These are phyloP conservation scores for Toxotes lorentzi DNA, from an alignment of 2,797 vertebrate genomes.

Conservation along the genomic window DNA sequence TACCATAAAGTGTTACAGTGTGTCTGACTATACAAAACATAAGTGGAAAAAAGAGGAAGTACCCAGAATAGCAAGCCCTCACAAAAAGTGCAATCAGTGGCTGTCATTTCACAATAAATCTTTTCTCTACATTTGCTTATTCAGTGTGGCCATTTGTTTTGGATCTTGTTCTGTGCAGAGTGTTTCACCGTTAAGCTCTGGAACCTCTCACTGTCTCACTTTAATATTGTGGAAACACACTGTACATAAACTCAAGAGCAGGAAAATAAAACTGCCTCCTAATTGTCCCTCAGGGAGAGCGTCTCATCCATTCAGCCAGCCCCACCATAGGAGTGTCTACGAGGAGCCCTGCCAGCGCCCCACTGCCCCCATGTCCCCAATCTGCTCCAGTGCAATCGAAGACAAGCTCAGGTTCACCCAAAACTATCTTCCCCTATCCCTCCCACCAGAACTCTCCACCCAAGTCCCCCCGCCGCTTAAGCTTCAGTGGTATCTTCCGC, in stretches of 20 bases:
- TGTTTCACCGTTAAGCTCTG: constrained; percentile 17
- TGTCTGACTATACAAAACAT: constrained; percentile 28
- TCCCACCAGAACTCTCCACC: constrained; percentile 90
- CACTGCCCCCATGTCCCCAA: constrained; percentile 86
- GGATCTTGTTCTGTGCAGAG: neutral
- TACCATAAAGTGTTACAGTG: constrained; percentile 12
- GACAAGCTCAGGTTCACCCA: constrained; percentile 89
- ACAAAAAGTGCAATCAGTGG: constrained; percentile 37
- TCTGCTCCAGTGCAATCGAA: constrained; percentile 88
- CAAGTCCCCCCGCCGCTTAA: constrained; percentile 96
- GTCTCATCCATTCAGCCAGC: constrained; percentile 85
- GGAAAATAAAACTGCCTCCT: constrained; percentile 35
- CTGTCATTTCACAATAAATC: constrained; percentile 56
- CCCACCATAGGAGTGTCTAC: constrained; percentile 88
- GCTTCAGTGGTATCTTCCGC: constrained; percentile 97
- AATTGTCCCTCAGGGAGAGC: constrained; percentile 86
- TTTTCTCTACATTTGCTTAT: constrained; percentile 7
- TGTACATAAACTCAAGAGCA: constrained; percentile 16
- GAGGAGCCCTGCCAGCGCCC: constrained; percentile 80
- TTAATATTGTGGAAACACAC: neutral
- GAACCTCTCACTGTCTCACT: constrained; percentile 9
- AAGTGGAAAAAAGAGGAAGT: constrained; percentile 63
- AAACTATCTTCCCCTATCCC: constrained; percentile 93
- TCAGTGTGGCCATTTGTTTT: constrained; percentile 14
- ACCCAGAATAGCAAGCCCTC: neutral